Percentiles rank a stretch among this genome's conserved stretches.
phyloP scores from a whole-genome alignment of 2,888 invertebrate species.

The Andrena minutula region DNA sequence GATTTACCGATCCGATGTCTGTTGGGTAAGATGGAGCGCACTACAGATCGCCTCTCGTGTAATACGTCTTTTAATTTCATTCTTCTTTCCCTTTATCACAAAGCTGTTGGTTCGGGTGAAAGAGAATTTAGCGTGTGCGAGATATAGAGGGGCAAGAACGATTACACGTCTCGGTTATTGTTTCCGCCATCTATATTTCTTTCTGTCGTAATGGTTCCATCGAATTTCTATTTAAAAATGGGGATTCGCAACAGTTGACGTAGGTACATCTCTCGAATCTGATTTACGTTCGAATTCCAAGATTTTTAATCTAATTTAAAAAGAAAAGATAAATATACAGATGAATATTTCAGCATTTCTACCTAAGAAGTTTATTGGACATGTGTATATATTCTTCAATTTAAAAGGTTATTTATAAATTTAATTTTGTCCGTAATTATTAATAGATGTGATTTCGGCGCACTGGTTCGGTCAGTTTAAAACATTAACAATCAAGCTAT shows the following conservation, averaged over 20 bases:
- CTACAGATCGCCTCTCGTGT: neutral
- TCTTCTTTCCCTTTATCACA: neutral
- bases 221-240: neutral
- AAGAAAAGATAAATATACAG: no score
- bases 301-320: no score
- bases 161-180: neutral
- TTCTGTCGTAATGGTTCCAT: no score
- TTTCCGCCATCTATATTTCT: neutral
- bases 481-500: no score
- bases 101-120: neutral
- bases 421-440: no score
- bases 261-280: neutral
- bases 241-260: neutral
- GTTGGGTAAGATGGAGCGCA: neutral
- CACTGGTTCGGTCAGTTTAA: no score
- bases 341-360: no score
- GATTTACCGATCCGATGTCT: neutral
- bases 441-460: no score
- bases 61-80: neutral
- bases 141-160: neutral
- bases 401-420: no score
- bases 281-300: no score
- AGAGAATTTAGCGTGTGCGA: neutral
- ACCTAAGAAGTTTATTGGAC: no score
- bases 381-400: neutral